These are phyloP conservation scores for Rhodinocichla rosea DNA, from an alignment of 2,113 vertebrate species.

Conservation along the genomic window DNA sequence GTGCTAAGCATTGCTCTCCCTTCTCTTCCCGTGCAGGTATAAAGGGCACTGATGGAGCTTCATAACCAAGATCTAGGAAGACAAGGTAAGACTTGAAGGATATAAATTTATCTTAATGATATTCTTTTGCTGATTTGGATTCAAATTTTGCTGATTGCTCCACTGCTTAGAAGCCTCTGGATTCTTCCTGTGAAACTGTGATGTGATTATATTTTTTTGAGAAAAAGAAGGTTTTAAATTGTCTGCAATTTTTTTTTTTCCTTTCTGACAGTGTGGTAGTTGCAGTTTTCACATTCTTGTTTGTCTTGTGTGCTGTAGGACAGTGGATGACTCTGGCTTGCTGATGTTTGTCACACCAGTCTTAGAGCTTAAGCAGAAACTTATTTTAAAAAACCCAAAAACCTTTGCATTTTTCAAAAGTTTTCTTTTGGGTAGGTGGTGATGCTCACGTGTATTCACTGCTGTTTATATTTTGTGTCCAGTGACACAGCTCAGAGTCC, in stretches of 20 bases:
- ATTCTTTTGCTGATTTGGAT: not conserved
- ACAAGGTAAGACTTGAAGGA: not conserved
- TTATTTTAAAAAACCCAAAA: not conserved
- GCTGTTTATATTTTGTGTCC: not conserved
- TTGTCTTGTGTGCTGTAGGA: not conserved
- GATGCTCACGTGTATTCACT: not conserved
- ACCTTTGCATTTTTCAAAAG: not conserved
- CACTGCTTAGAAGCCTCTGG: not conserved
- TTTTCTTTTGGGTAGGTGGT: not conserved
- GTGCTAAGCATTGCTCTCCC: not conserved
- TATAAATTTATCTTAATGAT: not conserved
- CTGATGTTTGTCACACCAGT: not conserved
- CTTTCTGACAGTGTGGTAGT: not conserved
- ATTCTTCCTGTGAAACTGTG: not conserved
- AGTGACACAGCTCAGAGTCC: not conserved
- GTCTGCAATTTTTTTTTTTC: accelerated
- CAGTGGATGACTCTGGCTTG: not conserved
- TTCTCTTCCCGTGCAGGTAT: not conserved
- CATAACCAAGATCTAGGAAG: not conserved
- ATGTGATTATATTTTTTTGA: not conserved
- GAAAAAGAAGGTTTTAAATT: not conserved
- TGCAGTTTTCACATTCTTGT: not conserved
- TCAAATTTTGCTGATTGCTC: not conserved
- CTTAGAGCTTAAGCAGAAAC: not conserved
- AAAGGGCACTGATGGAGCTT: not conserved